Evolutionary conservation across 1,140 invertebrate genomes (phyloP).

Genomic region (Papilio machaon): DNA sequence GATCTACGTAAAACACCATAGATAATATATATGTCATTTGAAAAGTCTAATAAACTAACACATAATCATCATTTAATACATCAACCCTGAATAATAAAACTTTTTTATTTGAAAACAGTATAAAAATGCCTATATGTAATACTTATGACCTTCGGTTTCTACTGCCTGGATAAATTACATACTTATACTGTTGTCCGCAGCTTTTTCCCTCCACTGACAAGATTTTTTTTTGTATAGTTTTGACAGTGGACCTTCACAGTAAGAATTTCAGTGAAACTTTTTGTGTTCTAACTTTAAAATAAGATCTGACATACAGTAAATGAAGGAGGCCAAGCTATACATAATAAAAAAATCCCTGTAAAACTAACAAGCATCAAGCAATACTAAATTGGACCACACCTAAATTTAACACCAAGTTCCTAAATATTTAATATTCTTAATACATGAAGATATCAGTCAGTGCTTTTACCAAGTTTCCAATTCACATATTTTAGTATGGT

Average conservation of each 20-base stretch:
- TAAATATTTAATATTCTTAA: not conserved
- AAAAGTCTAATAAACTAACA: constrained; percentile 15
- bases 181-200: too few relatives aligned
- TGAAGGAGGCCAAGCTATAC: not conserved
- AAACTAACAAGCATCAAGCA: constrained; percentile 5
- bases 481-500: not conserved
- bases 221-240: too few relatives aligned
- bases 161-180: too few relatives aligned
- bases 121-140: constrained; percentile 12
- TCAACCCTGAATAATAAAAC: constrained; percentile 20
- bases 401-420: not conserved
- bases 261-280: not conserved
- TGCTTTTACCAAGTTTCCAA: constrained; percentile 1
- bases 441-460: constrained; percentile 9
- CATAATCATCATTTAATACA: constrained; percentile 7
- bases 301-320: not conserved
- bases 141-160: not conserved
- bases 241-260: too few relatives aligned
- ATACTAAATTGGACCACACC: constrained; percentile 1
- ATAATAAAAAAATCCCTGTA: not conserved
- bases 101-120: constrained; percentile 12
- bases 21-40: constrained; percentile 21
- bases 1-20: constrained; percentile 25
- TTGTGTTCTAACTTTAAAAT: not conserved
- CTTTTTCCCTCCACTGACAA: too few relatives aligned